Conservation (phyloP, 2,113 vertebrate species). For the Planiliza haematocheilus region DNA sequence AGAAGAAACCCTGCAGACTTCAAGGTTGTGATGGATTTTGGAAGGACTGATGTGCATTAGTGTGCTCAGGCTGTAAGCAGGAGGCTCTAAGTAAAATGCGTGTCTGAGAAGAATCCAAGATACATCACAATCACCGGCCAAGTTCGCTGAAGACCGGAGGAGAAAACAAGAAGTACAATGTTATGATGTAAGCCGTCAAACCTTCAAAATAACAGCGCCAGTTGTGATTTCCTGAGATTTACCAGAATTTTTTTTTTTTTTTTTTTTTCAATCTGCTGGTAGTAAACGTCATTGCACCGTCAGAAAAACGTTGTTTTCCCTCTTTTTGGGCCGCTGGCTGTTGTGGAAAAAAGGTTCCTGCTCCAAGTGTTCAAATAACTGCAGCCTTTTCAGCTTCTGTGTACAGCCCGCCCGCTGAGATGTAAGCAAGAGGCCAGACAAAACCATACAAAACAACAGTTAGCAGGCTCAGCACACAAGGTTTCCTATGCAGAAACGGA, state of each 20-base stretch:
- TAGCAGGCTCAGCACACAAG: conserved; percentile 22
- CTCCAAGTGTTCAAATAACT: conserved; percentile 69
- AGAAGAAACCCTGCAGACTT: conserved; percentile 36
- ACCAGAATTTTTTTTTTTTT: conserved; percentile 54
- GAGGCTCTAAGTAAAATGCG: conserved; percentile 43
- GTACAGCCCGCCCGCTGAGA: conserved; percentile 66
- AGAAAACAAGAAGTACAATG: conserved; percentile 58
- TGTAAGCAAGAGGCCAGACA: conserved; percentile 52
- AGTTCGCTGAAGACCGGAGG: conserved; percentile 42
- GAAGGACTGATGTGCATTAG: conserved; percentile 64
- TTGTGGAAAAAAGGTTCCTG: conserved; percentile 64
- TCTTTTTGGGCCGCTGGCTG: conserved; percentile 42
- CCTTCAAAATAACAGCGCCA: conserved; percentile 75
- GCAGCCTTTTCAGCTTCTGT: conserved; percentile 70
- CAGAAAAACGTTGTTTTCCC: conserved; percentile 36
- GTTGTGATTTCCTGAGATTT: conserved; percentile 78
- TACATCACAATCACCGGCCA: conserved; percentile 41
- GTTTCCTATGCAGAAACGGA: conserved; percentile 6
- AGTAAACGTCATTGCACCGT: conserved; percentile 43
- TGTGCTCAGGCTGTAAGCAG: conserved; percentile 62
- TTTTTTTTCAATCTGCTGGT: conserved; percentile 45
- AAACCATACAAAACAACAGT: conserved; percentile 68
- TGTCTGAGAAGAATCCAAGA: conserved; percentile 63
- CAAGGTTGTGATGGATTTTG: conserved; percentile 61
- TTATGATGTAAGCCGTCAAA: conserved; percentile 74